Evolutionary conservation across 2,113 vertebrate species (phyloP).

Genomic region (Archilochus colubris): DNA sequence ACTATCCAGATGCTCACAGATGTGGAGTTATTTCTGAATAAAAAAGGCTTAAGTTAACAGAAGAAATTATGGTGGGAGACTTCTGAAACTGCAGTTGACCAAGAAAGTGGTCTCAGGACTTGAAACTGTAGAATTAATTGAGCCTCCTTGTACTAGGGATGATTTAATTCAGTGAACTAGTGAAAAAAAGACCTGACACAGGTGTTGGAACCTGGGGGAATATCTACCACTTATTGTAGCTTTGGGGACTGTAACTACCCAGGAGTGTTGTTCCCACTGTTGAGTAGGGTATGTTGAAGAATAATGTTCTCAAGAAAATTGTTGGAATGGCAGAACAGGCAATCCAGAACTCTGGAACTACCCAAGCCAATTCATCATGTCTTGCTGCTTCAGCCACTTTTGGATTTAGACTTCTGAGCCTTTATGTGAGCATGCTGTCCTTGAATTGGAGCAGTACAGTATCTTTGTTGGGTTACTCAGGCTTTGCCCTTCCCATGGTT

Average conservation of each 20-base stretch:
- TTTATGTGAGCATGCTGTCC: not conserved
- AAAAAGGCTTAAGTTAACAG: not conserved
- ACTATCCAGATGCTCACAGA: not conserved
- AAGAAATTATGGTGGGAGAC: not conserved
- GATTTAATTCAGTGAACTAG: not conserved
- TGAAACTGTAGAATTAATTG: not conserved
- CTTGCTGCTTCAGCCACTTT: not conserved
- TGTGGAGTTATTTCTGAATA: not conserved
- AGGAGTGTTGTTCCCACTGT: not conserved
- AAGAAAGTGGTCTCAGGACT: not conserved
- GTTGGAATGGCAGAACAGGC: not conserved
- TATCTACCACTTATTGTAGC: not conserved
- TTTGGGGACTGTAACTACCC: not conserved
- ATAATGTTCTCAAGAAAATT: not conserved
- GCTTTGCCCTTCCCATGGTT: not conserved
- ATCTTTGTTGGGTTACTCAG: not conserved
- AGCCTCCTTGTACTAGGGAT: not conserved
- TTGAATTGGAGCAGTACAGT: not conserved
- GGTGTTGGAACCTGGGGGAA: not conserved
- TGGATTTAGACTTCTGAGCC: not conserved
- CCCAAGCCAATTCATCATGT: not conserved
- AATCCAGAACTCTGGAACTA: not conserved
- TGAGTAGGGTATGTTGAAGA: not conserved
- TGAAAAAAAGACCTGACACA: not conserved
- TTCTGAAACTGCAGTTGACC: not conserved